These are phyloP conservation scores for Leptopilina myrica DNA, from an alignment of 2,888 invertebrate genomes.

Conservation along the genomic window DNA sequence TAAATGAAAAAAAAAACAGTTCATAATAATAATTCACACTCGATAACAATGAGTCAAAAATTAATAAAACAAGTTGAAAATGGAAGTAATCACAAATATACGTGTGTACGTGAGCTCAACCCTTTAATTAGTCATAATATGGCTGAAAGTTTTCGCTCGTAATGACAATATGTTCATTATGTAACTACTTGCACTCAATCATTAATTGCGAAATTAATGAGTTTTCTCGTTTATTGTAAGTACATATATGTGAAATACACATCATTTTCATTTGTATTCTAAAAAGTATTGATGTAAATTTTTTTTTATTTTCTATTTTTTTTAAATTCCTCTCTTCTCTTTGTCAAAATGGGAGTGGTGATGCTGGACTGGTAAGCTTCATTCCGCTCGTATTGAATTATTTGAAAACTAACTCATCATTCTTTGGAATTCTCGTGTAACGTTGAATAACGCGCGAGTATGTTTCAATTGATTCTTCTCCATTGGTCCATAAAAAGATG, in stretches of 20 bases:
- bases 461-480: constrained; percentile 31
- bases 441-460: constrained; percentile 5
- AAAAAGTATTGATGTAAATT: neutral
- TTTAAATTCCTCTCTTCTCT: neutral
- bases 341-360: neutral
- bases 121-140: too few species aligned
- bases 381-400: constrained; percentile 8
- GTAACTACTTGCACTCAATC: neutral
- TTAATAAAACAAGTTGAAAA: too few species aligned
- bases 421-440: constrained; percentile 33
- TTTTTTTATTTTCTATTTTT: neutral
- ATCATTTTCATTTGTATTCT: neutral
- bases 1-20: too few species aligned
- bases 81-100: too few species aligned
- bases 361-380: neutral
- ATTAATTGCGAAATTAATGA: neutral
- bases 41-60: too few species aligned
- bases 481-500: neutral
- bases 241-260: too few species aligned
- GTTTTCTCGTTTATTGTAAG: neutral
- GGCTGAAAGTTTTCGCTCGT: too few species aligned
- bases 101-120: too few species aligned
- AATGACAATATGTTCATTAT: neutral
- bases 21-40: too few species aligned
- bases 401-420: constrained; percentile 26